Conservation (phyloP, 2,113 vertebrate species). For the Sapajus apella region DNA sequence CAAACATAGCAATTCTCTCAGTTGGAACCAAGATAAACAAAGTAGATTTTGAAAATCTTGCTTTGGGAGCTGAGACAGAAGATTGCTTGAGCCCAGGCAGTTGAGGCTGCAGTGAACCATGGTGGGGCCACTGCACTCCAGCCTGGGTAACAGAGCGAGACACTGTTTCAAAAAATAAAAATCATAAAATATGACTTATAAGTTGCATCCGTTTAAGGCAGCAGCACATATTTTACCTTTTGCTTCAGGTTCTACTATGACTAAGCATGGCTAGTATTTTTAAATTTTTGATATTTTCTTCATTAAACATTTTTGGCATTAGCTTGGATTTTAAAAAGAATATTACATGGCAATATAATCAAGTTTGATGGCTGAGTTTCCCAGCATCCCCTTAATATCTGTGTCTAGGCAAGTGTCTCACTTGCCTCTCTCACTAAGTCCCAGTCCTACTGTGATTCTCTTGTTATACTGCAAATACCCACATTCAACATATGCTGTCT, state of each 20-base stretch:
- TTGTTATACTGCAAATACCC: not conserved
- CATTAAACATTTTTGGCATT: not conserved
- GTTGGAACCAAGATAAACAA: not conserved
- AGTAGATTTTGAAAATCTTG: not conserved
- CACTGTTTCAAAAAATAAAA: not conserved
- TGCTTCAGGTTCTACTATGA: not conserved
- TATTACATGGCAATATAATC: not conserved
- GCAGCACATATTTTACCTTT: not conserved
- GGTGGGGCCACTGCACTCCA: not conserved
- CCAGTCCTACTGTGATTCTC: not conserved
- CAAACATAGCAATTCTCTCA: not conserved
- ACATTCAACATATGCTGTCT: not conserved
- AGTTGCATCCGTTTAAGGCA: not conserved
- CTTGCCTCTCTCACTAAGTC: not conserved
- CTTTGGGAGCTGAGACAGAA: not conserved
- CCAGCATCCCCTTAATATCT: not conserved
- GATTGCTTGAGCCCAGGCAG: not conserved
- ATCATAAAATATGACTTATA: not conserved
- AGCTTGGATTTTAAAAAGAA: not conserved
- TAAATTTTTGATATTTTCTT: not conserved
- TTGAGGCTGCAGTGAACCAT: not conserved
- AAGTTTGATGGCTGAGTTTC: not conserved
- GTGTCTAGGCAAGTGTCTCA: not conserved
- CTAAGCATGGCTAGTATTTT: not conserved
- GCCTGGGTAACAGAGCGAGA: not conserved